Base-by-base conservation (phyloP, 1,140 invertebrate species). In the Drosophila fuyamai region DNA sequence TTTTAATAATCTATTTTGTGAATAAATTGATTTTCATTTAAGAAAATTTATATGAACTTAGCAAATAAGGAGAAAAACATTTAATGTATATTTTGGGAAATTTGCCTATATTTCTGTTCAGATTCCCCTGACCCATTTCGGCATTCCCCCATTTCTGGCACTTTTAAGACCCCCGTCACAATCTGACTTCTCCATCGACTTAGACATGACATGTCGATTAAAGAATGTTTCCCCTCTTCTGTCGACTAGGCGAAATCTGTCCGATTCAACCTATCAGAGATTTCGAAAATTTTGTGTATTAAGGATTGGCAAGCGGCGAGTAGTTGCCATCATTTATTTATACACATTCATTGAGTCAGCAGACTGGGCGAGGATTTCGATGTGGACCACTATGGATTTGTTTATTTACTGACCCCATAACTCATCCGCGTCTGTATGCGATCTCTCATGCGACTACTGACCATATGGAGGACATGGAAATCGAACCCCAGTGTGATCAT, bases 381-480 rank as follows among this genome's bases (percentile, higher is more conserved):
- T 70, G 50, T 71, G 67, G 53, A 43, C 60, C 75, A 72, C 59
- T 88, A 54, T 63, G 29, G 44, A 79, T 83, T 63, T 86, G 83
- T 83, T 79, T 86, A 86, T 79, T 73, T 59, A 63, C 63, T 86
- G 83, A 88, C 83, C 83, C 53, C 79, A 86, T 88, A 86, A 77
- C 66, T 83, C 54, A 67, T 74, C 23, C 43, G 36, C 50, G 32
- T 46, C 35, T 63, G n/a, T 53, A 16, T 56, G 18, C 41, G 5
- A 65, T 65, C 56, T 65, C n/a, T 41, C 38, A 58, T 40, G 23
- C 23, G 56, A 35, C 51, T 5, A 60, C 41, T 59, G 38, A 38
- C n/a, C 51, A 43, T 50, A 73, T 67, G 55, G 53, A 51, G 79
- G 59, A 62, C 67, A 72, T 58, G 36, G 13, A 14, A 48, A 7